Conservation (phyloP, 2,113 vertebrate genomes). For the Notarius lentiginosus region DNA sequence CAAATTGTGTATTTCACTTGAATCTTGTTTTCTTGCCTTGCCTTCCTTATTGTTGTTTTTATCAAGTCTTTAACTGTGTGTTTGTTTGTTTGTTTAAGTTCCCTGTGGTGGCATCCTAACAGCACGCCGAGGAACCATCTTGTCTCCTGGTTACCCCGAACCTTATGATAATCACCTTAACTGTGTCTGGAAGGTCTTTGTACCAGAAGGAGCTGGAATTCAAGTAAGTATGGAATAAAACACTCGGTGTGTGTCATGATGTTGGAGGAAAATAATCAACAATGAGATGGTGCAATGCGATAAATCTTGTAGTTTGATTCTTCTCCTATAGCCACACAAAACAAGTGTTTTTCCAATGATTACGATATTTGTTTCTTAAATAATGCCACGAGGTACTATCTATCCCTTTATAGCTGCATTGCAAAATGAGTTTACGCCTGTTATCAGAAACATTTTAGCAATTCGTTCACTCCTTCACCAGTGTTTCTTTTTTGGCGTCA, state of each 20-base stretch:
- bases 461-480: no score
- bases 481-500: no score
- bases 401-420: neutral
- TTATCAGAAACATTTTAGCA: no score
- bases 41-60: neutral
- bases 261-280: neutral
- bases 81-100: conserved; percentile 68
- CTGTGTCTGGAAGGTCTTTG: conserved; percentile 95
- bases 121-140: conserved; percentile 89
- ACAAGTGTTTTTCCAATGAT: neutral
- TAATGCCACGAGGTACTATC: neutral
- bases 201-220: conserved; percentile 95
- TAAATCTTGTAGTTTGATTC: neutral
- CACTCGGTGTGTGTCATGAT: neutral
- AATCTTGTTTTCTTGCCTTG: neutral
- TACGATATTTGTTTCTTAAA: neutral
- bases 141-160: conserved; percentile 95
- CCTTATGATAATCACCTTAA: conserved; percentile 97
- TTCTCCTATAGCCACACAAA: neutral
- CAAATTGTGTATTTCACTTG: no score
- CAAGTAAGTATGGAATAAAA: conserved; percentile 77
- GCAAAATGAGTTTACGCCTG: neutral
- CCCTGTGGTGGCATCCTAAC: conserved; percentile 93
- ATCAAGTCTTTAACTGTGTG: neutral
- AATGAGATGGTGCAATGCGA: neutral